Percentiles rank a stretch among this genome's conserved stretches.
These are phyloP conservation scores for Okamejei kenojei DNA, from an alignment of 2,797 vertebrate genomes.

Conservation along the genomic window DNA sequence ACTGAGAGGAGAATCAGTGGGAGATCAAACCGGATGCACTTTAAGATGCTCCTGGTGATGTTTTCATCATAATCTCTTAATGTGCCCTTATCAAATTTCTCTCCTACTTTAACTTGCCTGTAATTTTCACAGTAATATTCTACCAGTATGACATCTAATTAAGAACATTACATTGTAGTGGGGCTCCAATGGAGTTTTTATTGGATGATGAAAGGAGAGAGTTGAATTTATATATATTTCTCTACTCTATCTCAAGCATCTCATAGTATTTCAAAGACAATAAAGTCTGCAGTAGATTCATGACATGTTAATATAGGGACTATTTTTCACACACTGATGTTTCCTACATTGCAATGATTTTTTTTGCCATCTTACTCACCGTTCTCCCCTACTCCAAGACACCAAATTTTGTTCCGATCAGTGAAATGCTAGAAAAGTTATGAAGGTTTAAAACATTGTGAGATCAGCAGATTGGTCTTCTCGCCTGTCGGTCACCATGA, in stretches of 20 bases:
- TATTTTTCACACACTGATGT: background rate
- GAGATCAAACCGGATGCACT: background rate
- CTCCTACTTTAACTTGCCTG: constrained; percentile 11
- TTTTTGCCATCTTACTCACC: no score
- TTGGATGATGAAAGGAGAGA: background rate
- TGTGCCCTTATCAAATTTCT: background rate
- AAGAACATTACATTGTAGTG: background rate
- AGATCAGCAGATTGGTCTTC: no score
- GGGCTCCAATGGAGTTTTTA: background rate
- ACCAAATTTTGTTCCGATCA: no score
- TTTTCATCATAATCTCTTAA: background rate
- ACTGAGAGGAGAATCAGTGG: background rate
- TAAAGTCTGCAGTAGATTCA: background rate
- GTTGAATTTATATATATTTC: background rate
- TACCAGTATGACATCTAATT: constrained; percentile 21
- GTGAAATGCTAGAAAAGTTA: no score
- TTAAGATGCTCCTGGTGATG: constrained; percentile 10
- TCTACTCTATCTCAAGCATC: background rate
- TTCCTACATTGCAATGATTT: background rate
- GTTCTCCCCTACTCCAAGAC: no score
- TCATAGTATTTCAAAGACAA: background rate
- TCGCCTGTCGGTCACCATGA: no score
- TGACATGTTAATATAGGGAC: background rate
- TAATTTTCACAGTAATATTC: constrained; percentile 19
- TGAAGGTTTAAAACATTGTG: no score